Evolutionary conservation across 2,888 invertebrate genomes (phyloP), one percentile per base, ranked within the genome.

Genomic region (Sipunculus nudus): DNA sequence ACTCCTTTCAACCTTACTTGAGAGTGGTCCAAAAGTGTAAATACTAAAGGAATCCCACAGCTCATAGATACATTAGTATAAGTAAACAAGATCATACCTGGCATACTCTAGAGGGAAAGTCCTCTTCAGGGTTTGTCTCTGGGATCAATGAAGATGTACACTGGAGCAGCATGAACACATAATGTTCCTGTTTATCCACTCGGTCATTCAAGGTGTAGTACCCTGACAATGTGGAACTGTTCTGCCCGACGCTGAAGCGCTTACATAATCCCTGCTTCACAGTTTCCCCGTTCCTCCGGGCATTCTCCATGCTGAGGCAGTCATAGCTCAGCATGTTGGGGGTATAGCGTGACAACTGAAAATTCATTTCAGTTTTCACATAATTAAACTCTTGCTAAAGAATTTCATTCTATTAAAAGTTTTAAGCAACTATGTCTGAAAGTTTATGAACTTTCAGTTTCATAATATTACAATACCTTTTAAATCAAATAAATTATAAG

Each of bases 161-260:
- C 45, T 58, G 62, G 3, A 62, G 62, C 5, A 62, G 58, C 25
- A 62, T 19, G n/a, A 62, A 13, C 3, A 48, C 43, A 50, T 62
- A 62, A 45, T 58, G 58, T 45, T 32, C n/a, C 10, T 35, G 29
- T 2, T n/a, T 26, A 13, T 25, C 31, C 35, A 62, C 49, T 10
- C 38, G 31, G 39, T 53, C 31, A 28, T 47, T 41, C 39, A 47
- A 58, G 26, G 23, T 38, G 45, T 62, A 62, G 26, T 48, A 58
- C 6, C 54, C 62, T 3, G 31, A 39, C 21, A 21, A 23, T 13
- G 25, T 32, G 25, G 62, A 58, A 6, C 53, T 19, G 43, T 58
- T 62, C 38, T 53, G 53, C 26, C 5, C 26, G 21, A 62, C 25
- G 13, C 32, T 35, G 21, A 47, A 23, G 13, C 39, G 53, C 38